These are phyloP conservation scores for Drosophila leonis DNA, from an alignment of 2,888 invertebrate genomes.

Conservation along the genomic window DNA sequence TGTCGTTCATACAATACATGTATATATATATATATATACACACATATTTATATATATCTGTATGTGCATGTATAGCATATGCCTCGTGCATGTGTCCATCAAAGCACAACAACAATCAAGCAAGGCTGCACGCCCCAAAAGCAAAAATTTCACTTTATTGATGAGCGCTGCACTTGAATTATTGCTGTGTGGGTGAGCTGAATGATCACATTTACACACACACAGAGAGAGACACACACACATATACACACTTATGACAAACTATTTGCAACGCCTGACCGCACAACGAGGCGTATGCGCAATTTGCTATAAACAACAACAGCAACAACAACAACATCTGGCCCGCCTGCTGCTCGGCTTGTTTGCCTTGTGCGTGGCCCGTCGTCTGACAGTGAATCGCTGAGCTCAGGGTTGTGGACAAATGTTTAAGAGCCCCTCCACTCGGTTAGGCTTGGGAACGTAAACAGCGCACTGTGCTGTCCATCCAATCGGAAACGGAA, in stretches of 20 bases:
- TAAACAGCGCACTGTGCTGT: not conserved
- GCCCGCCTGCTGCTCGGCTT: conserved; percentile 16
- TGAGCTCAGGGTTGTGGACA: conserved; percentile 45
- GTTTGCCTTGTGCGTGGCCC: conserved; percentile 51
- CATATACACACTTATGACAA: conserved; percentile 29
- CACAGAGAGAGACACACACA: not conserved
- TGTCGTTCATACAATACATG: conserved; percentile 31
- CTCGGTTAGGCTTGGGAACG: not conserved
- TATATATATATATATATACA: conserved; percentile 15
- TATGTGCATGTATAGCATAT: conserved; percentile 46
- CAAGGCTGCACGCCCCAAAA: conserved; percentile 62
- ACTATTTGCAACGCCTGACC: conserved; percentile 71
- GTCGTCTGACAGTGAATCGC: conserved; percentile 53
- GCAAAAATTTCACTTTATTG: conserved; percentile 75
- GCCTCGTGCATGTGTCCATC: conserved; percentile 57
- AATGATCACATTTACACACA: conserved; percentile 39
- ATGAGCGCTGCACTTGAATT: conserved; percentile 75
- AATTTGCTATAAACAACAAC: conserved; percentile 72
- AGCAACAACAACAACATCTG: conserved; percentile 47
- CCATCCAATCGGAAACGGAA: conserved; percentile 16
- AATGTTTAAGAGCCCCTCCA: conserved; percentile 8
- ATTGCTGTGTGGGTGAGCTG: conserved; percentile 52
- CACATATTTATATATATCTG: not conserved
- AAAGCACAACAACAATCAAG: conserved; percentile 46
- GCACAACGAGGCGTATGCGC: conserved; percentile 79